Base-by-base conservation (phyloP, 2,888 invertebrate genomes). In the Acleris literana region DNA sequence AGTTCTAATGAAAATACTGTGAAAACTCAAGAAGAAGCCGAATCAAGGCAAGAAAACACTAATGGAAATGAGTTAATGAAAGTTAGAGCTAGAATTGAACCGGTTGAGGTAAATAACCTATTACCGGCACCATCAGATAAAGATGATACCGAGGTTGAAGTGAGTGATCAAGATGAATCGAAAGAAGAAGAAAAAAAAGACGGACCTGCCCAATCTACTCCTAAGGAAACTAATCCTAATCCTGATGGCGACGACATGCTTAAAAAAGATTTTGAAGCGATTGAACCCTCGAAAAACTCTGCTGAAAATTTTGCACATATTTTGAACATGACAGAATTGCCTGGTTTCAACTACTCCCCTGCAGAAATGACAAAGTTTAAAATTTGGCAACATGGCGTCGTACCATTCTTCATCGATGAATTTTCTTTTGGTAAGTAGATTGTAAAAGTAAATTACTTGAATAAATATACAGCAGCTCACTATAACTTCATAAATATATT, bases 321-420 rank as follows among this genome's bases (percentile, higher is more conserved):
- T 13, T 20, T 2, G 1, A 20, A 43, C 39, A 18, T 71, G 56
- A 6, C 17, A 18, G 54, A 18, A 39, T 39, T 82, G 57, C 69
- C 77, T 5, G 89, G 88, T 0, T 86, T 84, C 60, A 74, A 82
- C 62, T 69, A 86, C 1, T 75, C 63, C 29, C 69, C 76, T 7
- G 72, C 78, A 7, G 85, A 88, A 70, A 84, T 84, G 1, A 25
- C 46, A 4, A 85, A 83, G 55, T 81, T 86, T 11, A 88, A 88
- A 53, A 69, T 92, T n/a, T 92, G 91, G 91, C 78, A 76, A 0
- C 69, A 74, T 53, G 92, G 86, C 33, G 64, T 78, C 0, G 80
- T 91, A 64, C 87, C 87, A 0, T 92, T 86, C 69, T 88, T 79
- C 64, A 89, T 91, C 29, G 91, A 92, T 69, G 76, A 79, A 1